A percentile compares a stretch with the other conserved stretches of the same genome.
Conservation (phyloP, 2,797 vertebrate species). For the Helarctos malayanus region DNA sequence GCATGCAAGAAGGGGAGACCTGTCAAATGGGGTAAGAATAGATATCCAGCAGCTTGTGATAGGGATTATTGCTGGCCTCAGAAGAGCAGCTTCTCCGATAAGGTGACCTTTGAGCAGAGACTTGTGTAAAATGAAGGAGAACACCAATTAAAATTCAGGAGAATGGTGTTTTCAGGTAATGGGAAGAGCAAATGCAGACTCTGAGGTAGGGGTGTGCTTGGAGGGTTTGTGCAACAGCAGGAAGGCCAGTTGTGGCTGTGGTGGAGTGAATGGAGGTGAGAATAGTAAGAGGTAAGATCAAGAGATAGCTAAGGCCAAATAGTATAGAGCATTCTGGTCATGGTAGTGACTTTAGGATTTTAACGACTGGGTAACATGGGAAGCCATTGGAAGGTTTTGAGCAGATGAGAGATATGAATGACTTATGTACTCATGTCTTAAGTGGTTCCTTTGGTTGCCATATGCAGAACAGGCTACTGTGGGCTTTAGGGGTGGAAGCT, state of each 20-base stretch:
- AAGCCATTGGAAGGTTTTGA: background rate
- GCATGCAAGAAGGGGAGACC: background rate
- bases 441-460: background rate
- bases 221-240: background rate
- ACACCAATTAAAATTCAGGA: background rate
- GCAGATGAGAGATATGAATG: background rate
- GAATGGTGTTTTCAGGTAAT: background rate
- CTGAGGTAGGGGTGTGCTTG: background rate
- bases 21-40: background rate
- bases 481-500: background rate
- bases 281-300: background rate
- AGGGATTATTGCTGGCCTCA: background rate
- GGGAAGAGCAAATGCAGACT: background rate
- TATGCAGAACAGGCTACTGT: background rate
- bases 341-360: background rate
- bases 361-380: background rate
- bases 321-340: background rate
- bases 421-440: background rate
- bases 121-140: background rate
- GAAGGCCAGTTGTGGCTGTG: background rate
- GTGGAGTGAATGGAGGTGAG: background rate
- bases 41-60: background rate
- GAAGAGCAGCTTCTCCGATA: background rate
- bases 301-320: background rate
- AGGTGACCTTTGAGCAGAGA: background rate